These are phyloP conservation scores for Leucophora obtusa DNA, from an alignment of 2,888 invertebrate genomes.

Conservation along the genomic window DNA sequence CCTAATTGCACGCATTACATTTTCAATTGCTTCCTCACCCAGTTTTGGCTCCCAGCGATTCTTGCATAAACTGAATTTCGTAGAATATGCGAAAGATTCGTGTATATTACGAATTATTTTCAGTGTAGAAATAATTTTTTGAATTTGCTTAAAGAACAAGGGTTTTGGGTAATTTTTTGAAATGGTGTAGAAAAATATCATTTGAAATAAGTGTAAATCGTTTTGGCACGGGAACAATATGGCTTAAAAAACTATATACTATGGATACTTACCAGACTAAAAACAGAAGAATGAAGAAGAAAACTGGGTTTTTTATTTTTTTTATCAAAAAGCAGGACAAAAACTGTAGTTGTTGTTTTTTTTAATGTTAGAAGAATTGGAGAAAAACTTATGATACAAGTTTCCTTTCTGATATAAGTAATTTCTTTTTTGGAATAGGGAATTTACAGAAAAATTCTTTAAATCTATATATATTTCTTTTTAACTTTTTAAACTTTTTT, in stretches of 20 bases:
- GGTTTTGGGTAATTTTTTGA: not conserved
- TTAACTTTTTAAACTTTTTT: not conserved
- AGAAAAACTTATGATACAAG: not conserved
- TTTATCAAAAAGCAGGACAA: slow-evolving; percentile 7
- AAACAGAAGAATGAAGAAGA: slow-evolving; percentile 16
- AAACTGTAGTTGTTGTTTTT: not conserved
- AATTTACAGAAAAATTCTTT: not conserved
- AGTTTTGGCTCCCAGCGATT: too few species aligned
- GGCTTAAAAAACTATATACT: not conserved
- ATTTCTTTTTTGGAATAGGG: not conserved
- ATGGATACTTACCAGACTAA: slow-evolving; percentile 17
- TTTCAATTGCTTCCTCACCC: too few species aligned
- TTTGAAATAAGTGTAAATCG: not conserved
- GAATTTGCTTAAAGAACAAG: too few species aligned
- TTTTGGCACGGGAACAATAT: slow-evolving; percentile 2
- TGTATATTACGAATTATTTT: too few species aligned
- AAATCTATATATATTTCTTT: not conserved
- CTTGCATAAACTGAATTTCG: too few species aligned
- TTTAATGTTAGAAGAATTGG: not conserved
- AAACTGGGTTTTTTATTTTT: not conserved
- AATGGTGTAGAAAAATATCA: not conserved
- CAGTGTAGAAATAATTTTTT: too few species aligned
- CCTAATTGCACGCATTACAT: too few species aligned
- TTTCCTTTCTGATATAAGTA: not conserved
- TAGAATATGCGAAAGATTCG: too few species aligned